These are phyloP conservation scores for Noctilio leporinus DNA, from an alignment of 2,113 vertebrate species.

Conservation along the genomic window DNA sequence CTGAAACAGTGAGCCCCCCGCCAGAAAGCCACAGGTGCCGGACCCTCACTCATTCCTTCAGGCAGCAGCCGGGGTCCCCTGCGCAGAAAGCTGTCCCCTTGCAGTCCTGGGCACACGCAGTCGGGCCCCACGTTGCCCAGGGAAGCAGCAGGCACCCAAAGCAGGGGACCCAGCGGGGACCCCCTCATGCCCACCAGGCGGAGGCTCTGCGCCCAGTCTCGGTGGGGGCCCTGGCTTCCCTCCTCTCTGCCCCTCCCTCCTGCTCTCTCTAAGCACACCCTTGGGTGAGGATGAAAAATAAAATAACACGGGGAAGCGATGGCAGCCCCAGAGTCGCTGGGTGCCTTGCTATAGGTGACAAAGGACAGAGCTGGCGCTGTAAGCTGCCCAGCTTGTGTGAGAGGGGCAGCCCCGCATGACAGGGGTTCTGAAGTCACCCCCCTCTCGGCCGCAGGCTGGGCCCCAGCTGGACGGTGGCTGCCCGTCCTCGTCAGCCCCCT, in stretches of 20 bases:
- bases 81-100: not conserved
- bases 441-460: not conserved
- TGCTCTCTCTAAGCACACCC: too few relatives aligned
- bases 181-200: too few relatives aligned
- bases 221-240: too few relatives aligned
- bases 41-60: not conserved
- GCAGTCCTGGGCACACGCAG: fast-evolving
- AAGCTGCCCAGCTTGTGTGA: fast-evolving
- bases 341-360: fast-evolving
- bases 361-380: not conserved
- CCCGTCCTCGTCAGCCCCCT: not conserved
- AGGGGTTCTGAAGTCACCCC: not conserved
- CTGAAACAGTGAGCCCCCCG: fast-evolving
- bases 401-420: fast-evolving
- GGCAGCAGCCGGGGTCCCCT: not conserved
- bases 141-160: too few relatives aligned
- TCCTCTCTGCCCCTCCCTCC: too few relatives aligned
- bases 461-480: not conserved
- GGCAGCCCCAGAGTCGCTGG: not conserved
- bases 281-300: not conserved
- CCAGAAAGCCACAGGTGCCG: not conserved
- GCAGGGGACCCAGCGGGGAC: not conserved
- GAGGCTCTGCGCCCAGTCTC: too few relatives aligned
- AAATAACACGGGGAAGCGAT: fast-evolving
- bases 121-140: too few relatives aligned